Percentiles rank a stretch among this genome's conserved stretches.
Evolutionary conservation across 2,888 invertebrate genomes (phyloP).

Genomic region (Leptopilina syphax): DNA sequence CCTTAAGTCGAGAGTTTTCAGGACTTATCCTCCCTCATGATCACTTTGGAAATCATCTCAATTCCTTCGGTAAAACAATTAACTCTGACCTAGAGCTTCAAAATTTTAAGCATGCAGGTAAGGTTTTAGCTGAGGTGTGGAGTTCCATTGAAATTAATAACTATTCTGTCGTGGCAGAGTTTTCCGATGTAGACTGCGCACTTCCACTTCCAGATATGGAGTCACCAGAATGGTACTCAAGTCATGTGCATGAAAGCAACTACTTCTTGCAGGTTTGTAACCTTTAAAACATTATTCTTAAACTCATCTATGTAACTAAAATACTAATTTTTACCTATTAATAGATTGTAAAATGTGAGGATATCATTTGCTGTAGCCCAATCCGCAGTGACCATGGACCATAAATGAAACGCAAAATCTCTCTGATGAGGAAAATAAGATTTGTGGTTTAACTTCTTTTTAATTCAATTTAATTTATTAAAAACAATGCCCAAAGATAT

Average conservation of each 20-base stretch:
- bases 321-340: no score
- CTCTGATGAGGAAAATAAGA: no score
- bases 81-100: conserved; percentile 67
- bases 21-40: conserved; percentile 66
- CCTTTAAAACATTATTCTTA: no score
- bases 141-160: conserved; percentile 61
- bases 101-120: no score
- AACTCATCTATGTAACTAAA: no score
- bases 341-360: no score
- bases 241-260: conserved; percentile 59
- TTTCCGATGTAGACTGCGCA: conserved; percentile 34
- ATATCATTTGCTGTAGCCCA: no score
- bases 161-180: conserved; percentile 49
- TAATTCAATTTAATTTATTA: no score
- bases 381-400: no score
- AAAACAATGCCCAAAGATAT: no score
- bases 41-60: conserved; percentile 63
- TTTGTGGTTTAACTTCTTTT: no score
- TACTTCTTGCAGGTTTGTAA: conserved; percentile 60
- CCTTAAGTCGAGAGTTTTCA: conserved; percentile 60
- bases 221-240: conserved; percentile 53
- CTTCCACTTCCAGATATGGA: not conserved
- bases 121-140: conserved; percentile 67
- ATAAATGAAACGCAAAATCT: no score
- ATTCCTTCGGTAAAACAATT: conserved; percentile 60